These are phyloP conservation scores for Siniperca chuatsi DNA, from an alignment of 2,113 vertebrate genomes.

Conservation along the genomic window DNA sequence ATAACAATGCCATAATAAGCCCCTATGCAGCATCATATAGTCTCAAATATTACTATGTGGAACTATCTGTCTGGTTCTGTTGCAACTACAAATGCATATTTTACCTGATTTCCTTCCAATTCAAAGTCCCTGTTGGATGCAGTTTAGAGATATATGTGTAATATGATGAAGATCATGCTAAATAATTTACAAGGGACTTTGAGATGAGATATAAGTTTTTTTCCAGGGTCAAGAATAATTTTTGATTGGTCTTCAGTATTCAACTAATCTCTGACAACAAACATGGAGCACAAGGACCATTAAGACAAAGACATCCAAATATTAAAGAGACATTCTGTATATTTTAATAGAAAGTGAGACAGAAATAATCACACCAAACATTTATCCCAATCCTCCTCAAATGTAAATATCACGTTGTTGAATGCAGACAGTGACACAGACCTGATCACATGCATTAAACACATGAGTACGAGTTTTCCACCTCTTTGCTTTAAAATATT, in stretches of 20 bases:
- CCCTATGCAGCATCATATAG: neutral
- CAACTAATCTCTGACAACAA: no score
- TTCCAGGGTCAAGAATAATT: neutral
- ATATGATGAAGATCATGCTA: neutral
- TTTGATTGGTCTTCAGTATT: no score
- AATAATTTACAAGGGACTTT: no score
- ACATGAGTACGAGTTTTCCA: neutral
- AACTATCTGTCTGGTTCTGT: neutral
- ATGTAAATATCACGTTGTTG: neutral
- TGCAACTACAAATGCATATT: no score
- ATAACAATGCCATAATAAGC: neutral
- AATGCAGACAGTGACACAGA: neutral
- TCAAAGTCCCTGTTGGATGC: neutral
- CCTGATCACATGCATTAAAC: neutral
- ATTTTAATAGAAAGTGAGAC: constrained; percentile 25
- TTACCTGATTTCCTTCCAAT: neutral
- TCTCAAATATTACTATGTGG: neutral
- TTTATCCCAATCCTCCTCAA: neutral
- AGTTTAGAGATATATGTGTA: neutral
- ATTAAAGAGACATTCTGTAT: neutral
- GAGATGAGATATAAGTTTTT: neutral
- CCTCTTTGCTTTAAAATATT: neutral
- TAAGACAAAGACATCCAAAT: neutral
- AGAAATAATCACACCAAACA: neutral
- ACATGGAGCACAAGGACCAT: neutral